Percentiles rank a stretch among this genome's conserved stretches.
These are phyloP conservation scores for Tinamus major DNA, from an alignment of 2,797 vertebrate genomes.

Conservation along the genomic window DNA sequence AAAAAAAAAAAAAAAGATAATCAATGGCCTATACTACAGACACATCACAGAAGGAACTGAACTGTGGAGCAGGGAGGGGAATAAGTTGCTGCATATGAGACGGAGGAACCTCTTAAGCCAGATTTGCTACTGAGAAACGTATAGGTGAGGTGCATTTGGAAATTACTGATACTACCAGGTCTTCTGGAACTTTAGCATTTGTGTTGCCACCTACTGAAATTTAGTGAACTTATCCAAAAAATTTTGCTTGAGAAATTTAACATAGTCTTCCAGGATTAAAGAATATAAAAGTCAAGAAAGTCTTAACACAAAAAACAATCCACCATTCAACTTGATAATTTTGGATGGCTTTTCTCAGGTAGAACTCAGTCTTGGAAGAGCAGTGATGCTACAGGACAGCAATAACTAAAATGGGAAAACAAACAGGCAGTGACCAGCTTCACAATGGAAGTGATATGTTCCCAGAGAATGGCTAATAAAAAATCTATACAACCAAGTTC, in stretches of 20 bases:
- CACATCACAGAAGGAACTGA: background rate
- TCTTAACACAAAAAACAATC: background rate
- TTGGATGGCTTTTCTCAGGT: background rate
- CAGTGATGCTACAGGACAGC: background rate
- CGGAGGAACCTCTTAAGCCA: background rate
- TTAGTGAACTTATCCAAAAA: background rate
- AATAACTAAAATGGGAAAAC: constrained; percentile 4
- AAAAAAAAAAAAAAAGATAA: too few relatives aligned
- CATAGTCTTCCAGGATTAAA: background rate
- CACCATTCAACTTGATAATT: background rate
- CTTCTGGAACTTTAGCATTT: background rate
- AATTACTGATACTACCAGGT: background rate
- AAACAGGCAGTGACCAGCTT: background rate
- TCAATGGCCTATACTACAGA: background rate
- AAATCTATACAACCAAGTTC: background rate
- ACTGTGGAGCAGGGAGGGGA: background rate
- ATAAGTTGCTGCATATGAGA: background rate
- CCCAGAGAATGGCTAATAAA: background rate
- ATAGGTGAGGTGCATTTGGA: accelerated
- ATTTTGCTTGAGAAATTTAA: background rate
- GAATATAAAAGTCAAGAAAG: background rate
- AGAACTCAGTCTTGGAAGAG: background rate
- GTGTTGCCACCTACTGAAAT: background rate
- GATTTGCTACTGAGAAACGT: background rate
- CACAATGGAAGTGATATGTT: background rate